These are phyloP conservation scores for Oscheius sp. DNA, from an alignment of 1,140 invertebrate genomes.

Conservation along the genomic window DNA sequence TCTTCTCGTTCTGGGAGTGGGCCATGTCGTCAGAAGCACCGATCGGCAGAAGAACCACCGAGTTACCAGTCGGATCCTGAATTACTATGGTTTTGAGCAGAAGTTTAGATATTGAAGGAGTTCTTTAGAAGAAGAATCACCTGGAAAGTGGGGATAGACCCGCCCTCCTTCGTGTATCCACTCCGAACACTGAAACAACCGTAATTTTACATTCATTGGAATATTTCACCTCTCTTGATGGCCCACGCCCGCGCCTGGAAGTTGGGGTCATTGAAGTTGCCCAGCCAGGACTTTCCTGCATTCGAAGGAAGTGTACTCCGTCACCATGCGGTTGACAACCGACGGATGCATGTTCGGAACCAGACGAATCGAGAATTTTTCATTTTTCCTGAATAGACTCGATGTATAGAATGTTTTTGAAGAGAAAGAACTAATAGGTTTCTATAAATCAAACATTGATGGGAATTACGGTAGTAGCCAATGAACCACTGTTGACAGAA, in stretches of 20 bases:
- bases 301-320: constrained; percentile 72
- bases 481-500: constrained; percentile 85
- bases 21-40: too few species aligned
- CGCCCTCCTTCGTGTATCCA: constrained; percentile 91
- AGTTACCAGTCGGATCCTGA: too few species aligned
- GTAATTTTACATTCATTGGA: too few species aligned
- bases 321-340: constrained; percentile 72
- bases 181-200: constrained; percentile 79
- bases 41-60: too few species aligned
- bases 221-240: constrained; percentile 75
- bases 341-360: constrained; percentile 80
- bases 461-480: constrained; percentile 94
- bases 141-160: constrained; percentile 94
- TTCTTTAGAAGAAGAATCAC: too few species aligned
- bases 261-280: constrained; percentile 83
- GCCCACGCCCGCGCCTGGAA: constrained; percentile 81
- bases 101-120: too few species aligned
- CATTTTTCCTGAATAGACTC: constrained; percentile 73
- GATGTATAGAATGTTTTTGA: not conserved
- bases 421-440: not conserved
- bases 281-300: constrained; percentile 82
- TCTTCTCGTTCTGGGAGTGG: too few species aligned
- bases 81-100: too few species aligned
- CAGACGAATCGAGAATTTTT: constrained; percentile 91
- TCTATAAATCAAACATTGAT: constrained; percentile 21